These are phyloP conservation scores for Chondrosia reniformis DNA, from an alignment of 37 sponge, comb jelly and placozoan species.

Conservation along the genomic window DNA sequence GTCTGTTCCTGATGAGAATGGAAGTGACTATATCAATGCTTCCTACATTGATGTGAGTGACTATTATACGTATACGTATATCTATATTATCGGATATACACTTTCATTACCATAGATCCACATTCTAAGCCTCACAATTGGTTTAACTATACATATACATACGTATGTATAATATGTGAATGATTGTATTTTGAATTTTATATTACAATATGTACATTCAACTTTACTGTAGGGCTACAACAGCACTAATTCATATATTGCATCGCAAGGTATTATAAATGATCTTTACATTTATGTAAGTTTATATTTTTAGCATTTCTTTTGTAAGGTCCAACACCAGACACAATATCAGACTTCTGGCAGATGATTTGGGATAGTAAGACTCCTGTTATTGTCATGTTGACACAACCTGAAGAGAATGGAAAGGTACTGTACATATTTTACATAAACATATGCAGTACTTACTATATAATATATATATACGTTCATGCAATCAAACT, in stretches of 20 bases:
- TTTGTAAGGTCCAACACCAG: background rate
- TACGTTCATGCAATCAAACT: background rate
- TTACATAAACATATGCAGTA: too few species aligned
- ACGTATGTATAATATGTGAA: background rate
- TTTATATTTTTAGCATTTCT: background rate
- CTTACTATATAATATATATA: too few species aligned
- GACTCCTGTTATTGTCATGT: background rate
- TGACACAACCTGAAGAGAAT: background rate
- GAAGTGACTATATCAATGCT: background rate
- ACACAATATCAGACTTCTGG: background rate
- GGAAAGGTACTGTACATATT: background rate
- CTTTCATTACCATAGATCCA: too few species aligned
- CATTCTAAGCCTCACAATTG: background rate
- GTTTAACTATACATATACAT: background rate
- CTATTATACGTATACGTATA: too few species aligned
- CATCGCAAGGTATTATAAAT: background rate
- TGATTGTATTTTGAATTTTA: too few species aligned
- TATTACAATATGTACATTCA: too few species aligned
- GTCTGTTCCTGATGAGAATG: background rate
- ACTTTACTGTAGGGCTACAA: background rate
- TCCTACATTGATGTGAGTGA: background rate
- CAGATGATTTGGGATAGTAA: conserved; percentile 7
- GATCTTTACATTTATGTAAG: background rate
- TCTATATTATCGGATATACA: too few species aligned
- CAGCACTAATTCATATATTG: background rate